A percentile compares a stretch with the other conserved stretches of the same genome.
Evolutionary conservation across 2,113 vertebrate genomes (phyloP).

Genomic region (Eidolon helvum): DNA sequence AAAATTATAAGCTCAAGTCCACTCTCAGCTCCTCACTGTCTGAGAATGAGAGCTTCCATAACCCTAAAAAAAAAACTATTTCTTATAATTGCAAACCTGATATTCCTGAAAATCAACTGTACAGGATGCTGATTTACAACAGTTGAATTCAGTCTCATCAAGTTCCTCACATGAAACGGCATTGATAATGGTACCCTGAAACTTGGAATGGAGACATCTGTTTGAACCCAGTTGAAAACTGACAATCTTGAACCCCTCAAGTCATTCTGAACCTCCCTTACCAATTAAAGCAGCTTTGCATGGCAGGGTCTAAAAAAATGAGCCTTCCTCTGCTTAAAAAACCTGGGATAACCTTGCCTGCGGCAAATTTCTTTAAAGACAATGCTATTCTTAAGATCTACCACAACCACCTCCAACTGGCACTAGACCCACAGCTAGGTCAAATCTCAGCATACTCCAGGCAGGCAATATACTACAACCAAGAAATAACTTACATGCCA

Average conservation of each 20-base stretch:
- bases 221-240: background rate
- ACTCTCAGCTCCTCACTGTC: background rate
- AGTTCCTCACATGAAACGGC: background rate
- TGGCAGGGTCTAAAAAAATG: background rate
- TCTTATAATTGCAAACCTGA: background rate
- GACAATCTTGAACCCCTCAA: background rate
- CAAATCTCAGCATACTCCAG: background rate
- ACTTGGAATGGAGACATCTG: background rate
- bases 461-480: background rate
- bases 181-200: background rate
- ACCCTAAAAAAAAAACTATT: background rate
- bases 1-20: background rate
- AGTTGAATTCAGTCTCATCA: background rate
- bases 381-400: background rate
- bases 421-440: background rate
- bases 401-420: background rate
- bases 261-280: background rate
- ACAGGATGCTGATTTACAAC: background rate
- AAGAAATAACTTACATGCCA: background rate
- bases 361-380: background rate
- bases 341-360: background rate
- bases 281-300: background rate
- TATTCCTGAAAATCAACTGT: background rate
- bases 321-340: background rate
- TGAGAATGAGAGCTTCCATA: background rate